Percentiles rank a stretch among this genome's conserved stretches.
phyloP scores from a whole-genome alignment of 2,113 vertebrate species.

The Psettodes erumei region DNA sequence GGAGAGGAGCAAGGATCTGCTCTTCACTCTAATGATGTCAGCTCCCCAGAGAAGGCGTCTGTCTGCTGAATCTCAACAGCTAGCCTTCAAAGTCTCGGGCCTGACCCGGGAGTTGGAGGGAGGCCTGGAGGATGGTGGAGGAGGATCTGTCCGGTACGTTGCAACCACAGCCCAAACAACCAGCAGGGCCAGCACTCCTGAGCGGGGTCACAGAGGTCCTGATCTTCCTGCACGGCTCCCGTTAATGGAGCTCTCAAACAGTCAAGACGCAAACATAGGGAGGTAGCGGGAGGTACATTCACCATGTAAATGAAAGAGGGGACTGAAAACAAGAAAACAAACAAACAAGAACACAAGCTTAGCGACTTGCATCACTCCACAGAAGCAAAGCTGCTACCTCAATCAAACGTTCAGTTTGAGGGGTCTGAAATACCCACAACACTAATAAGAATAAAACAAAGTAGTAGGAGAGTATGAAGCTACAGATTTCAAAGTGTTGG shows the following conservation, averaged over 20 bases:
- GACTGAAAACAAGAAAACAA: no score
- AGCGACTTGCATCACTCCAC: background rate
- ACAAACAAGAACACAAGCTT: background rate
- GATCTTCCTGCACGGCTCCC: background rate
- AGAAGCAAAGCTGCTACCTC: background rate
- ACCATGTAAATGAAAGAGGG: background rate
- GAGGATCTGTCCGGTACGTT: slow-evolving; percentile 27
- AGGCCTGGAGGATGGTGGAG: slow-evolving; percentile 29
- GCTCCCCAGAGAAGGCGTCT: slow-evolving; percentile 66
- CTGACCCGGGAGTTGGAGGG: slow-evolving; percentile 31
- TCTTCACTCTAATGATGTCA: slow-evolving; percentile 80
- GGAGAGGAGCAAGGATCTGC: slow-evolving; percentile 63
- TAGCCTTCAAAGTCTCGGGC: slow-evolving; percentile 59
- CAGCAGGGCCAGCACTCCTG: slow-evolving; percentile 4
- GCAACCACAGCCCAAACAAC: slow-evolving; percentile 27
- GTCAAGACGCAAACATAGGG: background rate
- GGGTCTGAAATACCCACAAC: background rate
- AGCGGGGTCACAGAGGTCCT: slow-evolving; percentile 12
- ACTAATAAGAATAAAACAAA: background rate
- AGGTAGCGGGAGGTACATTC: background rate
- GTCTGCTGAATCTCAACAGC: slow-evolving; percentile 76
- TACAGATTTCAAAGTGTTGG: background rate
- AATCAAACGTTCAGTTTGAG: background rate
- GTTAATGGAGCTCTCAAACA: slow-evolving; percentile 3
- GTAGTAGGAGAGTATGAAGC: background rate